phyloP scores from a whole-genome alignment of 2,113 vertebrate species.

The Elanus axillaris region DNA sequence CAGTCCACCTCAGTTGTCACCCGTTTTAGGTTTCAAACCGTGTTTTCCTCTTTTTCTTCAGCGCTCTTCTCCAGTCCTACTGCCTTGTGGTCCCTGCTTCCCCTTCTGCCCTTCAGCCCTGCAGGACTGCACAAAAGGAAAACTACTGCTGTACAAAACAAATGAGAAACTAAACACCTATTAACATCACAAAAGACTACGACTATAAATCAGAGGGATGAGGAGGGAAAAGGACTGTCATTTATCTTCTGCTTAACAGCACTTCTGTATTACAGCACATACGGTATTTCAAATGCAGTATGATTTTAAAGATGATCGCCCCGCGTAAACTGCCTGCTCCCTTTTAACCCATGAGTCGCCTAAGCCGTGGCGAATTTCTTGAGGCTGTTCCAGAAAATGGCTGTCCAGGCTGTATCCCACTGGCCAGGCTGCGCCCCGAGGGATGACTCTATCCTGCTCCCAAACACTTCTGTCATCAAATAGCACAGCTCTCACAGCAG shows the following conservation, averaged over 20 bases:
- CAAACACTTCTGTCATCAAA: not conserved
- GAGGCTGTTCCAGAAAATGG: not conserved
- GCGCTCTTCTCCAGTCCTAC: not conserved
- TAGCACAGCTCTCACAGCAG: not conserved
- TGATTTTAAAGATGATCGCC: not conserved
- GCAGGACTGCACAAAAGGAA: not conserved
- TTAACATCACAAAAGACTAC: not conserved
- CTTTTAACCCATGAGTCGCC: not conserved
- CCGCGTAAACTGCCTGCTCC: not conserved
- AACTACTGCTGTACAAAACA: not conserved
- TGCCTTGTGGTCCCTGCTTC: not conserved
- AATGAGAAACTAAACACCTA: not conserved
- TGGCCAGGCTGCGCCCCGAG: accelerated
- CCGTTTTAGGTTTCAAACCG: not conserved
- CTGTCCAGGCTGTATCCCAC: not conserved
- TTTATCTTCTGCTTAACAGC: not conserved
- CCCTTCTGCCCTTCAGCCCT: not conserved
- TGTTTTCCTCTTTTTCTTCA: not conserved
- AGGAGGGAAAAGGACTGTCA: not conserved
- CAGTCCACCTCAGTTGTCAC: not conserved
- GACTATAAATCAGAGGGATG: not conserved
- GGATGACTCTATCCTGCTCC: not conserved
- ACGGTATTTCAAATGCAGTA: not conserved
- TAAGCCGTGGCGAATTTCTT: not conserved
- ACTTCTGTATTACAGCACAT: not conserved